Base-by-base conservation (phyloP, 2,113 vertebrate genomes). In the Orcinus orca region DNA sequence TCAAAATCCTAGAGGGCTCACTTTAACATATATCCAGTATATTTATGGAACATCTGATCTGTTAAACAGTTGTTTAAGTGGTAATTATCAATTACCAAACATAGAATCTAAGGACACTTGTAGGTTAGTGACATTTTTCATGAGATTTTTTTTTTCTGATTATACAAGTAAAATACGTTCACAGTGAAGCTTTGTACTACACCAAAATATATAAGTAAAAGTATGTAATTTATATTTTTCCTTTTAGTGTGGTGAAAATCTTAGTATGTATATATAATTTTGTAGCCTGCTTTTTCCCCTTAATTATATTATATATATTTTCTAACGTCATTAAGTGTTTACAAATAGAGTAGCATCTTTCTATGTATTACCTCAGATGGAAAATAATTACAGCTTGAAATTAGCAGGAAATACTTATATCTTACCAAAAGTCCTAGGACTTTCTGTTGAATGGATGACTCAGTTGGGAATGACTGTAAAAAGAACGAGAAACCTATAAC, bases 391-490 rank as follows among this genome's bases (percentile, higher is more conserved):
- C 11, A 92, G 44, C 11, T 88, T 94, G 6, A 41, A 81, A 94
- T 85, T 85, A 96, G 53, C 50, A 94, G 85, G 23, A 93, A 97
- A 93, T 77, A 23, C 31, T 83, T 88, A 18, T 89, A 88, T 97
- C 99, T 99, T 97, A 99, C 99, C 99, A 99, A 96, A 98, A 99
- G 99, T 65, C 99, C 99, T 87, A 99, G 99, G 97, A 99, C 99
- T 97, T 99, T 99, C 98, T 99, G 99, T 97, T 99, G 99, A 94
- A 99, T 99, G 88, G 99, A 99, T 53, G 99, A 99, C 97, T 99
- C 99, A 8, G 98, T 99, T 6, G 99, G 99, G 97, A 99, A 99
- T 96, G 99, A 99, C 99, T 99, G 98, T 33, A 87, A 97, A 98
- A 93, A 94, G 41, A 98, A 97, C 97, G 29, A 95, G 44, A 95